These are phyloP conservation scores for Pocillopora grandis DNA, from an alignment of 92 coral and sea anemone species.

Conservation along the genomic window DNA sequence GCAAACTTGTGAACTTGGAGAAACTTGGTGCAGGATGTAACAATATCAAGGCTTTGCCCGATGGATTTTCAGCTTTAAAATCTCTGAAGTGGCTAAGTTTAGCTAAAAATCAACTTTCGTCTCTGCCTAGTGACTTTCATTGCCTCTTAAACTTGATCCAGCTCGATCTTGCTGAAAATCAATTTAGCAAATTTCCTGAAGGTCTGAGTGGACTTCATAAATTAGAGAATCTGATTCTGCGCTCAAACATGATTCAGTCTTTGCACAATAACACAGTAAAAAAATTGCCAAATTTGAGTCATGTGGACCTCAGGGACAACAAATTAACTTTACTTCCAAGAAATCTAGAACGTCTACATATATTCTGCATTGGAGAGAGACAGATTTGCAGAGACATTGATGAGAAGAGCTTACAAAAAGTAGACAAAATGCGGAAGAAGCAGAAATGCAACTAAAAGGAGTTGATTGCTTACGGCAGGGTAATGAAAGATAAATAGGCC, in stretches of 20 bases:
- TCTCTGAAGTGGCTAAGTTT: slow-evolving; percentile 83
- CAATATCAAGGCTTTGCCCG: slow-evolving; percentile 75
- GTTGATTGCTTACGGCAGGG: not conserved
- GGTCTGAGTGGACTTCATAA: slow-evolving; percentile 54
- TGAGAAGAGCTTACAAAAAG: slow-evolving; percentile 54
- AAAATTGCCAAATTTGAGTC: slow-evolving; percentile 56
- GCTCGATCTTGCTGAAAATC: slow-evolving; percentile 77
- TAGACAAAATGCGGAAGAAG: slow-evolving; percentile 41
- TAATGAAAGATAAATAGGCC: not conserved
- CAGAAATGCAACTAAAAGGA: slow-evolving; percentile 15
- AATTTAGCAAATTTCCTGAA: slow-evolving; percentile 66
- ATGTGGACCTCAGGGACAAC: slow-evolving; percentile 81
- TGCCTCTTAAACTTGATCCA: slow-evolving; percentile 62
- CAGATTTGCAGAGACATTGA: slow-evolving; percentile 35
- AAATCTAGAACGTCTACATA: slow-evolving; percentile 67
- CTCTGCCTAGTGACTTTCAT: slow-evolving; percentile 66
- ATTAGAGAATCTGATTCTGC: slow-evolving; percentile 69
- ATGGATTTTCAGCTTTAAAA: slow-evolving; percentile 56
- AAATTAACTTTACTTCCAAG: slow-evolving; percentile 67
- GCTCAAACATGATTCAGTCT: slow-evolving; percentile 65
- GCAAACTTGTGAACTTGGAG: slow-evolving; percentile 64
- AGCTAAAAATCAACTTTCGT: slow-evolving; percentile 68
- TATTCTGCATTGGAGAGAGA: slow-evolving; percentile 66
- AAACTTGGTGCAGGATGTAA: slow-evolving; percentile 94
- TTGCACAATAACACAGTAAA: slow-evolving; percentile 39